Evolutionary conservation across 1,140 invertebrate genomes (phyloP), one percentile per base, ranked within the genome.

Genomic region (Eciton burchellii): DNA sequence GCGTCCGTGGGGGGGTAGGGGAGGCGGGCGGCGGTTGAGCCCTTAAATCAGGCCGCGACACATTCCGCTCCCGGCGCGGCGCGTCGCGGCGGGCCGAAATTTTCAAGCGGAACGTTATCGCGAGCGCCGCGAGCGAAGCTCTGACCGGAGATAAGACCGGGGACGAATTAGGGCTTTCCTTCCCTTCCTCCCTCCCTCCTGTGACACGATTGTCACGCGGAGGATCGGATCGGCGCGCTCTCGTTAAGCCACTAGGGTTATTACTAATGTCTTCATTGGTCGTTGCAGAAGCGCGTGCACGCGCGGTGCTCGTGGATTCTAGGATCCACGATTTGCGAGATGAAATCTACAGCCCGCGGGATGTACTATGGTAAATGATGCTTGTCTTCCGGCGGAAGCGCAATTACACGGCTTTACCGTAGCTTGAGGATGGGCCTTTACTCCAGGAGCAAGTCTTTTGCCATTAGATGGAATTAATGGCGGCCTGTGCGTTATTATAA

Each of bases 21-120:
- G 59, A 35, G 35, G 16, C 24, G 59, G 57, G 49, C n/a, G 68
- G 47, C 3, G n/a, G 43, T 6, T 57, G 74, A 86, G 65, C 76
- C 82, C 83, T 89, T 91, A 90, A 91, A 91, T 91, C 90, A 91
- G 89, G 65, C 84, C 62, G 84, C 66, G 83, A 77, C 54, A 83
- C 65, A 76, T 81, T 57, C 63, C 77, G 84, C 86, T 85, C 63
- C 72, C 16, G 81, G 79, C 60, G 26, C 54, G 26, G 19, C 26
- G 35, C 56, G 71, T 14, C 59, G 35, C 54, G 68, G 19, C 35
- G 68, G 52, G 41, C 47, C 79, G 54, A 84, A 88, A 89, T 88
- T 91, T 79, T 90, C 89, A 86, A 77, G 81, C 85, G 68, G 85
- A 83, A 81, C 82, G 87, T 90, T 90, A 90, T 90, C 88, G 79